phyloP scores from a whole-genome alignment of 2,797 vertebrate genomes.

The Leucoraja ocellata region DNA sequence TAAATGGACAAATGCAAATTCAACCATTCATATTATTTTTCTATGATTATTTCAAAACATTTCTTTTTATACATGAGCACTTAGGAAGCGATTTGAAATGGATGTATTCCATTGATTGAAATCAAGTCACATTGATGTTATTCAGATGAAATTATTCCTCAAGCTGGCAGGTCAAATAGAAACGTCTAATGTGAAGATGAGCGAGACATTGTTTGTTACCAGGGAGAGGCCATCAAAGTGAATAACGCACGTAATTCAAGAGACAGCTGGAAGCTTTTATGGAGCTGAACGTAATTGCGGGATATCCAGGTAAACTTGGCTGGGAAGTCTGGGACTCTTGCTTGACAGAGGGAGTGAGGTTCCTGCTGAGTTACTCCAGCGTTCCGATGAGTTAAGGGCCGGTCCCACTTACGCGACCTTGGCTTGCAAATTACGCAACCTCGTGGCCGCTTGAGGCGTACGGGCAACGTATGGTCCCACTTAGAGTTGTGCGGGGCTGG shows the following conservation, averaged over 20 bases:
- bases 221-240: background rate
- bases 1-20: background rate
- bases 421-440: too few relatives aligned
- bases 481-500: too few relatives aligned
- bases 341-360: too few relatives aligned
- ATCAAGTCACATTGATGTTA: constrained; percentile 29
- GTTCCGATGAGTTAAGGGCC: too few relatives aligned
- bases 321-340: background rate
- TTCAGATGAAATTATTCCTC: constrained; percentile 27
- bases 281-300: background rate
- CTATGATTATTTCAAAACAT: constrained; percentile 16
- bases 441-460: too few relatives aligned
- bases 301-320: background rate
- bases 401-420: too few relatives aligned
- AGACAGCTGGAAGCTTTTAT: constrained; percentile 27
- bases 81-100: constrained; percentile 25
- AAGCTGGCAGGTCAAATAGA: constrained; percentile 17
- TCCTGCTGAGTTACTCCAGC: too few relatives aligned
- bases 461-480: too few relatives aligned
- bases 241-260: background rate
- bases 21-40: background rate
- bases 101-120: constrained; percentile 31
- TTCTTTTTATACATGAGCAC: constrained; percentile 23
- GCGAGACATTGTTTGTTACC: background rate
- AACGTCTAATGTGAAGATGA: constrained; percentile 12